Base-by-base conservation (phyloP, 2,797 vertebrate genomes). In the Cuculus canorus region DNA sequence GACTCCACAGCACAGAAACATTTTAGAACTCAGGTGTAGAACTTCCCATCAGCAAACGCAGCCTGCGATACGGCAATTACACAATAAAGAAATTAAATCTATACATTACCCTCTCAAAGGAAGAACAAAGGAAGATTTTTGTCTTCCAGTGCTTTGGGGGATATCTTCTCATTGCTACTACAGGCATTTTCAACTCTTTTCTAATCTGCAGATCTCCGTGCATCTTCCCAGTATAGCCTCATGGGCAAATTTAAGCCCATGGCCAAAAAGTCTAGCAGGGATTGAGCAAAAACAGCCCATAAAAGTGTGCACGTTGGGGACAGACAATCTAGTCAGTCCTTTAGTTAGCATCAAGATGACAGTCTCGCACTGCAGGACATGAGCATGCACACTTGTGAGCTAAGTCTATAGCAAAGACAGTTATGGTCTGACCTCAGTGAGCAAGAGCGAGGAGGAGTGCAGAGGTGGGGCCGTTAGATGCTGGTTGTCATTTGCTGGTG, bases 401-500 rank as follows among this genome's bases (percentile, higher is more conserved):
- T 41, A 30, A 13, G 6, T 14, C 21, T 37, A 11, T 17, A 39
- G 25, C 39, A 22, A 45, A 45, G 16, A 2, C 5, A 0, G 21
- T 22, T 48, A 2, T 4, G 12, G 39, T 59, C 41, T 63, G 39
- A 24, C 37, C 43, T 27, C 0, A 0, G 17, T 17, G 24, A 50
- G 17, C 0, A 3, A 13, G 0, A 0, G 15, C 19, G 22, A 6
- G 24, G 22, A 6, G 24, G 8, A 33, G 5, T 2, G 4, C 17
- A 43, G 43, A 68, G 27, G 39, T 2, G 8, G 43, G 33, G 52
- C 9, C 80, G 23, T 25, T 22, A 59, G 81, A 82, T 15, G 16
- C 28, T 4, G 2, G 0, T 2, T 61, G 33, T 45, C 41, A 47
- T 21, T 47, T 43, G 12, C 14, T 64, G 43, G 25, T 33, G 28